These are phyloP conservation scores for Chamaetylas fuelleborni DNA, from an alignment of 2,113 vertebrate species.

Conservation along the genomic window DNA sequence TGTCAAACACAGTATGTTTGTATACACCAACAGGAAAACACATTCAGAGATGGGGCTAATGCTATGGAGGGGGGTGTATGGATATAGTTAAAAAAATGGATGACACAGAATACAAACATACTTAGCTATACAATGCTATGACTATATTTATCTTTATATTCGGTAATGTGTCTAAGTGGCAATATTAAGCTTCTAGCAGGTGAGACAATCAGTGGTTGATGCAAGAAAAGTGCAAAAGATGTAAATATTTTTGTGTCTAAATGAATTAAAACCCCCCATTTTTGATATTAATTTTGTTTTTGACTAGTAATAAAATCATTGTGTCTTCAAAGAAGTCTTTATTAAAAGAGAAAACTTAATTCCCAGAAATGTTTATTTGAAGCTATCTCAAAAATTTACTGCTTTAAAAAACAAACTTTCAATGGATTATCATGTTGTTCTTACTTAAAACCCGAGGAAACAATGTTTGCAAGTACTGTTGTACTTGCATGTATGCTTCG, in stretches of 20 bases:
- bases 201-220: background rate
- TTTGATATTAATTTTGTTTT: background rate
- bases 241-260: background rate
- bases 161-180: background rate
- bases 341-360: background rate
- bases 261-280: background rate
- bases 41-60: background rate
- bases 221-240: background rate
- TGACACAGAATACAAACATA: background rate
- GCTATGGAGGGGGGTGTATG: accelerated
- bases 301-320: background rate
- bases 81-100: background rate
- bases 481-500: background rate
- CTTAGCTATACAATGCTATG: background rate
- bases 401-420: background rate
- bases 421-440: background rate
- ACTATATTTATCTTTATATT: background rate
- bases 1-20: background rate
- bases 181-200: background rate
- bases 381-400: background rate
- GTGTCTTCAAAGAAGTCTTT: background rate
- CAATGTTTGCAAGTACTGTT: background rate
- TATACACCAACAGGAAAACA: background rate
- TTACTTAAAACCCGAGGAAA: background rate
- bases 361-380: background rate